These are phyloP conservation scores for Micropoecilia bifurca DNA, from an alignment of 2,797 vertebrate species.

Conservation along the genomic window DNA sequence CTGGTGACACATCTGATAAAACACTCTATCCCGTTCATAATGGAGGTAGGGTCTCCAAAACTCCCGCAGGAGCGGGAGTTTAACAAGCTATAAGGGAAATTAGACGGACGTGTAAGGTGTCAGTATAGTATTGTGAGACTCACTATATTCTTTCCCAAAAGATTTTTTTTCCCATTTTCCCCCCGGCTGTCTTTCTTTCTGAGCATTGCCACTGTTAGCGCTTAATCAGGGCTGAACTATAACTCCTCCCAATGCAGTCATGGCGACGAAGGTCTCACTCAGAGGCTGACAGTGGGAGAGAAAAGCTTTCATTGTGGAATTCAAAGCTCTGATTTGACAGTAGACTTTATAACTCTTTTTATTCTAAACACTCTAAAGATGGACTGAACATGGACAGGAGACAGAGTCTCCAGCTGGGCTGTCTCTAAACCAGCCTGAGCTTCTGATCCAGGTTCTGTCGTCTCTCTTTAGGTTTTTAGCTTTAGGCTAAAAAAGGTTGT, in stretches of 20 bases:
- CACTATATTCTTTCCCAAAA: background rate
- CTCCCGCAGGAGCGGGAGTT: background rate
- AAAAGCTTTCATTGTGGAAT: background rate
- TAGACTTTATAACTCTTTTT: background rate
- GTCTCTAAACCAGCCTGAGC: background rate
- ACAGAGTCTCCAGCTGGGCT: background rate
- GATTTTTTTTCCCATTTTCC: background rate
- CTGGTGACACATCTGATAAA: background rate
- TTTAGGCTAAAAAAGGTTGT: background rate
- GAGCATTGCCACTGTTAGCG: background rate
- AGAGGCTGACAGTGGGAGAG: background rate
- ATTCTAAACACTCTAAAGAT: background rate
- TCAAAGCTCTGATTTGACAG: background rate
- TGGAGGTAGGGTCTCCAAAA: background rate
- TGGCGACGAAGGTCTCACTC: background rate
- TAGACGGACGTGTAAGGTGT: background rate
- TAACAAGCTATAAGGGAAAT: background rate
- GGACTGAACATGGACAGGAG: background rate
- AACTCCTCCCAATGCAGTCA: background rate
- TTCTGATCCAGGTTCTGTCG: background rate
- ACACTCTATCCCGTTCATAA: background rate
- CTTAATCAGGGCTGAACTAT: background rate
- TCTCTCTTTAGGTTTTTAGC: background rate
- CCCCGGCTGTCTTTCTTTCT: background rate
- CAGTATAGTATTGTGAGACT: background rate